Conservation (phyloP, 1,140 invertebrate species). For the Kradibia gibbosae region DNA sequence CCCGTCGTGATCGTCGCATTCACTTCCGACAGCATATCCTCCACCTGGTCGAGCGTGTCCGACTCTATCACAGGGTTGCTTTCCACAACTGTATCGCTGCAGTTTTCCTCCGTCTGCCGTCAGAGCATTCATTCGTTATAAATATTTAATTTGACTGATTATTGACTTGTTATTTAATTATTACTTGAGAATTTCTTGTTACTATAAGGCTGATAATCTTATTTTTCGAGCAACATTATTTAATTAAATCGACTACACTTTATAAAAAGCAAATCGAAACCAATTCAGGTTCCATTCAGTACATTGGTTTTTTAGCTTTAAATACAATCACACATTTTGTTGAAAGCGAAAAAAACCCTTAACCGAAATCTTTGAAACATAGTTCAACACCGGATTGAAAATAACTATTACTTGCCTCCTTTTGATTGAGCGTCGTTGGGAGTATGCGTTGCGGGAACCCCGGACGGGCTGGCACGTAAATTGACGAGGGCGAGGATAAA, state of each 20-base stretch:
- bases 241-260: no score
- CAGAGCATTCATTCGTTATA: neutral
- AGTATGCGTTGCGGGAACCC: conserved; percentile 81
- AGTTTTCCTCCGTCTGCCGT: conserved; percentile 63
- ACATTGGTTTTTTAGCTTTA: no score
- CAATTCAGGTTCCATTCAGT: no score
- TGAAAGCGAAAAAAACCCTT: no score
- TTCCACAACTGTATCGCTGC: conserved; percentile 63
- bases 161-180: no score
- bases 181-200: no score
- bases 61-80: conserved; percentile 64
- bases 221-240: no score
- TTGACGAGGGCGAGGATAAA: conserved; percentile 77
- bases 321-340: no score
- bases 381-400: neutral
- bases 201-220: no score
- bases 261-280: no score
- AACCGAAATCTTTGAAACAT: no score
- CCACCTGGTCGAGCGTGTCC: conserved; percentile 42
- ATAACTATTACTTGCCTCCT: conserved; percentile 57
- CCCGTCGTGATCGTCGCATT: neutral
- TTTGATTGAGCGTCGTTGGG: conserved; percentile 71
- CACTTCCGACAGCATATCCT: neutral
- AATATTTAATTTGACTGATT: neutral
- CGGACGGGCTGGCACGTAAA: conserved; percentile 79